Conservation (phyloP, 2,797 vertebrate genomes). For the Aratinga solstitialis region DNA sequence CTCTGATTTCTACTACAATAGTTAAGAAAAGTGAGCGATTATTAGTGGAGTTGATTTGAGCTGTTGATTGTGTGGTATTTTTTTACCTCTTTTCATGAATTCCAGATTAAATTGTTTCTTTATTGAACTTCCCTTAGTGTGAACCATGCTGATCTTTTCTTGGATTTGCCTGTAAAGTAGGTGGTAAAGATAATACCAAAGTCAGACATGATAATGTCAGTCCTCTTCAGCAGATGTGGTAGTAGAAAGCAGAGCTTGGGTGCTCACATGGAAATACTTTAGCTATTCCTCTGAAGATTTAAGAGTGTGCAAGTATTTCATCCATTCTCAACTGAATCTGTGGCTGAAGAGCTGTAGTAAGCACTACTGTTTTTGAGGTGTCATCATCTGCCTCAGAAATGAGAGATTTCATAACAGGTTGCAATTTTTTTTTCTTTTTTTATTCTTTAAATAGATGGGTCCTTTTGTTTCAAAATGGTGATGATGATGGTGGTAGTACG, state of each 20-base stretch:
- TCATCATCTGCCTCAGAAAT: background rate
- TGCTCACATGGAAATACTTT: background rate
- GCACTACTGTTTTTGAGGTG: background rate
- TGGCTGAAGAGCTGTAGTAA: background rate
- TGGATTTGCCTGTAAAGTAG: background rate
- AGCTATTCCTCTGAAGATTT: background rate
- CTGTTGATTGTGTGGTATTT: background rate
- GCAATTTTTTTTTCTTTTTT: background rate
- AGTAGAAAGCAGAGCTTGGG: background rate
- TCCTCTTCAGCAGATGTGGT: background rate
- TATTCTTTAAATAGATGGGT: background rate
- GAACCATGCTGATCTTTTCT: background rate
- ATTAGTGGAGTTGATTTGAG: background rate
- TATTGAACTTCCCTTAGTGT: slow-evolving; percentile 2
- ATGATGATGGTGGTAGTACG: background rate
- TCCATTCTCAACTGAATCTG: background rate
- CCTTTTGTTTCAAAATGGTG: background rate
- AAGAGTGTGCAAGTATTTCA: background rate
- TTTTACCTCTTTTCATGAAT: background rate
- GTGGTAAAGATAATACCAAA: background rate
- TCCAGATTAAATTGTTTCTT: background rate
- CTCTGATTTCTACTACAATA: slow-evolving; percentile 4
- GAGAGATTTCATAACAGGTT: background rate
- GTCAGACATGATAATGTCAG: background rate
- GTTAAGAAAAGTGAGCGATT: background rate